A percentile compares a stretch with the other conserved stretches of the same genome.
Evolutionary conservation across 2,888 invertebrate species (phyloP).

Genomic region (Fragum fragum): DNA sequence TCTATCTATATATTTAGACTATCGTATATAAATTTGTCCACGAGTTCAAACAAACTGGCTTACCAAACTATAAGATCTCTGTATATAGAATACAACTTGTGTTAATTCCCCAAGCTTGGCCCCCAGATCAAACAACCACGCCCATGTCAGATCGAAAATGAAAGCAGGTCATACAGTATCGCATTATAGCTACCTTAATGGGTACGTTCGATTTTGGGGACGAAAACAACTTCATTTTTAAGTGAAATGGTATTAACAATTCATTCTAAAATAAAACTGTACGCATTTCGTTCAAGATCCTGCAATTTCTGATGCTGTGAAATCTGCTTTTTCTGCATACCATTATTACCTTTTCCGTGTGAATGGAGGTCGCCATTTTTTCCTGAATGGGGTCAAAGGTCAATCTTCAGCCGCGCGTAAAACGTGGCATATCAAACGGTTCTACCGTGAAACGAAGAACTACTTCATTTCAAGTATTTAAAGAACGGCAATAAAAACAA

Average conservation of each 20-base stretch:
- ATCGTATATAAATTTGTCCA: too few relatives aligned
- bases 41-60: too few relatives aligned
- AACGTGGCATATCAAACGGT: neutral
- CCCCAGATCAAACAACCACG: neutral
- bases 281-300: neutral
- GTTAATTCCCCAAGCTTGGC: too few relatives aligned
- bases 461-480: too few relatives aligned
- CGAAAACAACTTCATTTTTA: neutral
- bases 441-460: too few relatives aligned
- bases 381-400: slow-evolving; percentile 57
- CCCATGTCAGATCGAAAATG: slow-evolving; percentile 5
- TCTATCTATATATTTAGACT: too few relatives aligned
- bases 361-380: slow-evolving; percentile 73
- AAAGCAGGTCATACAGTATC: too few relatives aligned
- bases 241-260: neutral
- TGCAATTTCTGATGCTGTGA: neutral
- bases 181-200: too few relatives aligned
- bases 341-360: slow-evolving; percentile 9
- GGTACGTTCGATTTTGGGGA: slow-evolving; percentile 7
- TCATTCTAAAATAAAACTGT: neutral
- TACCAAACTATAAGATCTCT: too few relatives aligned
- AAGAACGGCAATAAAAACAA: too few relatives aligned
- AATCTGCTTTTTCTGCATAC: neutral
- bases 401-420: slow-evolving; percentile 26
- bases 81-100: too few relatives aligned